Evolutionary conservation across 2,888 invertebrate genomes (phyloP).

Genomic region (Chrysomela aeneicollis): DNA sequence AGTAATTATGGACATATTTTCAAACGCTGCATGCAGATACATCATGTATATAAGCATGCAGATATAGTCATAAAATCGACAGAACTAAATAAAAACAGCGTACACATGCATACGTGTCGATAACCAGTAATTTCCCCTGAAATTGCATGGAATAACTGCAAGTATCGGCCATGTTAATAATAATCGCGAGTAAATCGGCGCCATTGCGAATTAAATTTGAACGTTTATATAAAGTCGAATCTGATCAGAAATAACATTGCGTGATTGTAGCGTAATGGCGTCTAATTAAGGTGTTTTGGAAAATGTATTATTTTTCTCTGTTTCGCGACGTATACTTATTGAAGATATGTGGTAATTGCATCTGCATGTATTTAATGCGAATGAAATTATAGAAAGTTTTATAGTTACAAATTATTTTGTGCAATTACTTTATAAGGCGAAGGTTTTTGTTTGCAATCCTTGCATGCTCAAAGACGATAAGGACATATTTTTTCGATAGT

Average conservation of each 20-base stretch:
- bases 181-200: constrained; percentile 35
- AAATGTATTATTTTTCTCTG: constrained; percentile 31
- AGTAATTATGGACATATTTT: constrained; percentile 11
- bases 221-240: constrained; percentile 42
- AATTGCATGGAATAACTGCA: constrained; percentile 33
- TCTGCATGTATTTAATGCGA: constrained; percentile 34
- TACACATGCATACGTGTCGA: constrained; percentile 35
- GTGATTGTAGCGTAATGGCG: constrained; percentile 46
- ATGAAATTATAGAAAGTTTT: constrained; percentile 28
- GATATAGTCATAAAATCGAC: constrained; percentile 19
- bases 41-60: too few species aligned
- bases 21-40: constrained; percentile 25
- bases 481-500: neutral
- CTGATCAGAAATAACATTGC: constrained; percentile 45
- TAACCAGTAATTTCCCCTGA: constrained; percentile 29
- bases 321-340: constrained; percentile 30
- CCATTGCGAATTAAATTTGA: constrained; percentile 42
- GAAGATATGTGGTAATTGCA: constrained; percentile 27
- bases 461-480: neutral
- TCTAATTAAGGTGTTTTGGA: constrained; percentile 44
- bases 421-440: constrained; percentile 5
- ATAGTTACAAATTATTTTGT: constrained; percentile 13
- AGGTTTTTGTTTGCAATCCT: neutral
- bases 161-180: constrained; percentile 34
- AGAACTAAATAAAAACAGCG: constrained; percentile 33